Evolutionary conservation across 2,888 invertebrate species (phyloP).

Genomic region (Euphydryas editha): DNA sequence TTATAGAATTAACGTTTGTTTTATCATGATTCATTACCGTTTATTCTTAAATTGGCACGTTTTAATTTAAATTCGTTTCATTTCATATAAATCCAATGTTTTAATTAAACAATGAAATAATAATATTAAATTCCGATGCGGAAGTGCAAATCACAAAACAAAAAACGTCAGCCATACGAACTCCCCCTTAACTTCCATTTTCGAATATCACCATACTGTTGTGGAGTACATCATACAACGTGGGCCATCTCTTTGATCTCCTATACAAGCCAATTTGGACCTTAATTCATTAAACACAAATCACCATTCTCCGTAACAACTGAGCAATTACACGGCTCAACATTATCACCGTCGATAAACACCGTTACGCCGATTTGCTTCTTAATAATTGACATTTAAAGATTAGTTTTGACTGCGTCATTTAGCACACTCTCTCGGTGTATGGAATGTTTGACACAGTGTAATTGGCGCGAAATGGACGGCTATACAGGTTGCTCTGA

Average conservation of each 20-base stretch:
- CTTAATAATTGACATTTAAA: not conserved
- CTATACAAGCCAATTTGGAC: conserved; percentile 48
- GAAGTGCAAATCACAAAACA: not conserved
- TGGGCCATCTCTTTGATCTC: conserved; percentile 69
- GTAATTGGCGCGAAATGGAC: conserved; percentile 80
- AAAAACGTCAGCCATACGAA: conserved; percentile 6
- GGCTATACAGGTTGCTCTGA: conserved; percentile 58
- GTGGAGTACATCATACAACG: conserved; percentile 69
- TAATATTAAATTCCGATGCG: too few relatives aligned
- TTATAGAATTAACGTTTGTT: too few relatives aligned
- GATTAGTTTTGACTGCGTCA: conserved; percentile 2
- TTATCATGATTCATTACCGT: too few relatives aligned
- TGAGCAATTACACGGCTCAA: conserved; percentile 52
- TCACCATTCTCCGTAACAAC: conserved; percentile 52
- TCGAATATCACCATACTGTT: conserved; percentile 69
- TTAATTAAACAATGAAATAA: too few relatives aligned
- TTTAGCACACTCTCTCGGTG: conserved; percentile 54
- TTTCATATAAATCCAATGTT: too few relatives aligned
- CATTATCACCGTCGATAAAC: conserved; percentile 52
- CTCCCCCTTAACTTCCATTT: conserved; percentile 68
- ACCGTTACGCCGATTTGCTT: conserved; percentile 3
- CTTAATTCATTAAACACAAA: conserved; percentile 50
- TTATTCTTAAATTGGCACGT: too few relatives aligned
- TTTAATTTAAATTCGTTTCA: too few relatives aligned
- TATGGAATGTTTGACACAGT: conserved; percentile 66